phyloP scores from a whole-genome alignment of 2,888 invertebrate species.

The Ptilodon capucinus region DNA sequence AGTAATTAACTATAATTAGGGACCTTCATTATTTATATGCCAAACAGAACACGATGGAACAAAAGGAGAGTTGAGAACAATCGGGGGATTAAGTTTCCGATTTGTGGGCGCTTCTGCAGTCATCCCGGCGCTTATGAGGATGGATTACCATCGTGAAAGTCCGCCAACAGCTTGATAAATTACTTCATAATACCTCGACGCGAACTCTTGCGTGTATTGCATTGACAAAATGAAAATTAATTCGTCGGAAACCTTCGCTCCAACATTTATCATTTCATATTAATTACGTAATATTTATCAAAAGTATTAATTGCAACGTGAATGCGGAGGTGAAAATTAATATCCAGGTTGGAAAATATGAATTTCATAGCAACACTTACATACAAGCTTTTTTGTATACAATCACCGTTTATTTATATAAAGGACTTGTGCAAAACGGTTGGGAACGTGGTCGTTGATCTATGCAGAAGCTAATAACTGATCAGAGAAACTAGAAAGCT shows the following conservation, averaged over 20 bases:
- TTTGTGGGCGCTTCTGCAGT: constrained; percentile 39
- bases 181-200: constrained; percentile 44
- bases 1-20: no score
- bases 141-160: constrained; percentile 45
- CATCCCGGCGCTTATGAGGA: constrained; percentile 48
- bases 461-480: constrained; percentile 26
- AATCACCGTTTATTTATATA: neutral
- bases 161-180: constrained; percentile 45
- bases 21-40: neutral
- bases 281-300: neutral
- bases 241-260: constrained; percentile 23
- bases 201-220: constrained; percentile 18
- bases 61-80: constrained; percentile 36
- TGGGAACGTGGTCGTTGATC: constrained; percentile 11
- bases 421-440: constrained; percentile 8
- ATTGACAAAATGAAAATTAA: constrained; percentile 37
- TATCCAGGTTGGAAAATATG: neutral
- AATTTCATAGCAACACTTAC: neutral
- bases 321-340: neutral
- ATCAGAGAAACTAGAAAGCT: constrained; percentile 37
- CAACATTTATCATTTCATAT: constrained; percentile 13
- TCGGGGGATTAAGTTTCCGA: constrained; percentile 43
- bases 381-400: neutral
- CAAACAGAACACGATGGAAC: neutral
- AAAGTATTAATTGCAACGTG: neutral